A percentile compares a stretch with the other conserved stretches of the same genome.
Conservation (phyloP, 2,888 invertebrate species). For the Plebejus anna region DNA sequence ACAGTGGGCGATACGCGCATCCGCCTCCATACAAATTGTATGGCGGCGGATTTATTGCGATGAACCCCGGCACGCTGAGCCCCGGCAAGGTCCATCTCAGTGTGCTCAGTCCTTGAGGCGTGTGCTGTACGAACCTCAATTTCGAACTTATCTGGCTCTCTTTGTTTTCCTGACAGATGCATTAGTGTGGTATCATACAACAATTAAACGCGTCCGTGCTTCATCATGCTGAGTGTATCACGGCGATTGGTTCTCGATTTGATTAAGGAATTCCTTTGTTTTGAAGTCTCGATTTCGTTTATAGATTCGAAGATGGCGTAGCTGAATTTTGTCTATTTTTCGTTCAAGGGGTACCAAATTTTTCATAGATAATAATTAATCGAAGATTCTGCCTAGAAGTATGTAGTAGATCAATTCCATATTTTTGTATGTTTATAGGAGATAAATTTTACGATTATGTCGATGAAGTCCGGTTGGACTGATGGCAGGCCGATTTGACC, state of each 20-base stretch:
- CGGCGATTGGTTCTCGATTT: slow-evolving; percentile 46
- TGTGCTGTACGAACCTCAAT: slow-evolving; percentile 64
- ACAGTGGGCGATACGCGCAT: no score
- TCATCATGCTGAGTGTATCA: slow-evolving; percentile 62
- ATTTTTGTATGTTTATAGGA: no score
- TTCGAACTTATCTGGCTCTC: slow-evolving; percentile 70
- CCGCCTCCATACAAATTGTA: no score
- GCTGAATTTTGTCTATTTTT: neutral
- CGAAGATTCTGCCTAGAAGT: no score
- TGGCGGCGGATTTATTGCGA: no score
- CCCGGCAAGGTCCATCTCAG: no score
- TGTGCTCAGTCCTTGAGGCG: no score
- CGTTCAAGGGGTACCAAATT: neutral
- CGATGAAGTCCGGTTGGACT: no score
- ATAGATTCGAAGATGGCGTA: neutral
- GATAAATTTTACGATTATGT: no score
- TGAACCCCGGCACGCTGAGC: no score
- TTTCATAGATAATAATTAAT: neutral
- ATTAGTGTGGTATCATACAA: slow-evolving; percentile 76
- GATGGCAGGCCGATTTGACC: no score
- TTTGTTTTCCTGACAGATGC: slow-evolving; percentile 80
- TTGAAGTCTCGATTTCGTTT: slow-evolving; percentile 41
- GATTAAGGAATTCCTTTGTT: slow-evolving; percentile 70
- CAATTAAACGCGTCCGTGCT: slow-evolving; percentile 76
- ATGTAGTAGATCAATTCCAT: no score